Base-by-base conservation (phyloP, 2,888 invertebrate species). In the Salticus scenicus region DNA sequence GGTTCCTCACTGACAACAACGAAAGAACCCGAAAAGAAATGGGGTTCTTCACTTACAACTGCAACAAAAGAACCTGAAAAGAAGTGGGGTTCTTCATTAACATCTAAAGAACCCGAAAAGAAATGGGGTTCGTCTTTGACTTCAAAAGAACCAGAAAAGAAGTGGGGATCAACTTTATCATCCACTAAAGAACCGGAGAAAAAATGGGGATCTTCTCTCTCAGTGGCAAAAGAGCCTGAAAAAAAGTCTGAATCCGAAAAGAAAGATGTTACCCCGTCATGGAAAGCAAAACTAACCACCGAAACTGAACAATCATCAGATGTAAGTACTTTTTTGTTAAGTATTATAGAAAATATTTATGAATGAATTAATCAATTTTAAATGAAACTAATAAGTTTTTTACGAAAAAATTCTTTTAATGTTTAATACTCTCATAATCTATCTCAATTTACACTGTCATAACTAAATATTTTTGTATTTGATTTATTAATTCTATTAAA, bases 271-370 rank as follows among this genome's bases (percentile, higher is more conserved):
- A 1, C 57, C 4, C 14, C 71, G 17, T 71, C 71, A 47, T 42
- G 64, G 17, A 72, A 72, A 64, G 17, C 76, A 10, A 66, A 42
- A 30, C 28, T 7, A 1, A 72, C 72, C n/a, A n/a, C 78, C 10
- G 24, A 24, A 31, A 79, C 47, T 28, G 30, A 72, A 33, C 71
- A 79, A 31, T 14, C n/a, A 7, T 57, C 63, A 24, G 64, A 66
- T 33, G 79, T 79, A 79, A 66, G 79, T 33, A 24, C 5, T 24
- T 28, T n/a, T n/a, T n/a, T 12, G 12, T n/a, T n/a, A n/a, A n/a
- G n/a, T n/a, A n/a, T n/a, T n/a, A n/a, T n/a, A n/a, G n/a, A n/a
- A n/a, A n/a, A n/a, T n/a, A n/a, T n/a, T n/a, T n/a, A n/a, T n/a
- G n/a, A n/a, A n/a, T n/a, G n/a, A n/a, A n/a, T n/a, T n/a, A n/a